phyloP scores from a whole-genome alignment of 2,797 vertebrate genomes.

The Periparus ater region DNA sequence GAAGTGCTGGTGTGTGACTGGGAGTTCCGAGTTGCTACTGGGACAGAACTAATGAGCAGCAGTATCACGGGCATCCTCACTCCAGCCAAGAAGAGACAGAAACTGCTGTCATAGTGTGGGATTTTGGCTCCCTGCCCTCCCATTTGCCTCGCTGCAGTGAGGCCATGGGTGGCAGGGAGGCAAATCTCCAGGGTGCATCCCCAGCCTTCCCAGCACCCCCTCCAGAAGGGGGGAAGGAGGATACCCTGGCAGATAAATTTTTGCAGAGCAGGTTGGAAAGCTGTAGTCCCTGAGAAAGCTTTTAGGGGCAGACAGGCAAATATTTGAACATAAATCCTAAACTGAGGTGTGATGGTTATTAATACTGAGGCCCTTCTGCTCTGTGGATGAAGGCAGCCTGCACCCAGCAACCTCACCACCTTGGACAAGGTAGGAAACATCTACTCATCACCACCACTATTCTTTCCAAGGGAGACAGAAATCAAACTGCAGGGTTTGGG shows the following conservation, averaged over 20 bases:
- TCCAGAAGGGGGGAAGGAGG: neutral
- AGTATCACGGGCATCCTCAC: neutral
- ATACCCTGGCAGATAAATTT: accelerated
- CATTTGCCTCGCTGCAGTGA: accelerated
- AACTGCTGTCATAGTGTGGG: neutral
- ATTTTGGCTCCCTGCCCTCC: slow-evolving; percentile 1
- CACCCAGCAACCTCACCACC: neutral
- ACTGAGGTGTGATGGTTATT: neutral
- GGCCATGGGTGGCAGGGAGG: neutral
- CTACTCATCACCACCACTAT: neutral
- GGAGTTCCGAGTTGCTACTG: neutral
- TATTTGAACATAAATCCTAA: neutral
- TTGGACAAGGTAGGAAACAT: neutral
- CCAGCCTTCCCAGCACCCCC: neutral
- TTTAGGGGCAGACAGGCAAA: neutral
- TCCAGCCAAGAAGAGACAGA: slow-evolving; percentile 11
- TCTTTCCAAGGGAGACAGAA: neutral
- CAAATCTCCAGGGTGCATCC: neutral
- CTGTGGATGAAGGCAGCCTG: neutral
- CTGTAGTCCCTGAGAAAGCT: neutral
- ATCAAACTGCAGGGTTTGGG: accelerated
- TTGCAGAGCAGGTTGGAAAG: neutral
- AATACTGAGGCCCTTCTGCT: neutral
- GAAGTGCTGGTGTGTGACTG: neutral
- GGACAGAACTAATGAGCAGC: neutral